Base-by-base conservation (phyloP, 2,797 vertebrate species). In the Lepidocolaptes lacrymiger region DNA sequence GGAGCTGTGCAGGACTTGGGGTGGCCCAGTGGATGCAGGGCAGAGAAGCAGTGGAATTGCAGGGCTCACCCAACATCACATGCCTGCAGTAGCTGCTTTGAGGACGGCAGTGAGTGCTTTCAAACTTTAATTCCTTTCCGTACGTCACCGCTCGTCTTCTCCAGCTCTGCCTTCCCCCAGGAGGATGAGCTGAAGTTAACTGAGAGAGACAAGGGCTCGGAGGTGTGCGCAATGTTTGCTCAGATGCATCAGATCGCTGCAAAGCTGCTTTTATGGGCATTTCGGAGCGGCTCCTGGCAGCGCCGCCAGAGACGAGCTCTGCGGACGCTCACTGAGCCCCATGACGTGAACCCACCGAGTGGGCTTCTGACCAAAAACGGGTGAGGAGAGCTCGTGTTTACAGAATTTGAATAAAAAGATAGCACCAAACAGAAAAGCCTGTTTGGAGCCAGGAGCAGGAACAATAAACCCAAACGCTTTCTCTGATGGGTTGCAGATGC, bases 181-280 rank as follows among this genome's bases (percentile, higher is more conserved):
- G 91, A 87, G 96, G 90, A 91, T 9, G 2, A 27, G 49, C 81
- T 95, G 95, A 96, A 82, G 96, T 91, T 96, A 93, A 96, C n/a
- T 4, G 20, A 59, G 89, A 82, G 30, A 94, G 96, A 96, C 96
- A 95, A 36, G 95, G 77, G 77, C 95, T 96, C 2, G 6, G 95
- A 94, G 96, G 95, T 96, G 95, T 36, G 86, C 0, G 2, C 77
- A 73, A 66, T 44, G 81, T 81, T 58, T 55, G 73, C 85, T 94
- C 89, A 82, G 59, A 87, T 0, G 1, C 90, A 39, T 10, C 5
- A 0, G 27, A 80, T 56, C 14, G 0, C 87, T 49, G 78, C 87
- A 85, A 4, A 94, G 81, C 89, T 78, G 94, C 96, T 96, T 96
- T 95, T 95, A 96, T 96, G 96, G 96, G 95, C 96, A 96, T 96